Conservation (phyloP, 1,140 invertebrate species). For the Drosophila dunni region DNA sequence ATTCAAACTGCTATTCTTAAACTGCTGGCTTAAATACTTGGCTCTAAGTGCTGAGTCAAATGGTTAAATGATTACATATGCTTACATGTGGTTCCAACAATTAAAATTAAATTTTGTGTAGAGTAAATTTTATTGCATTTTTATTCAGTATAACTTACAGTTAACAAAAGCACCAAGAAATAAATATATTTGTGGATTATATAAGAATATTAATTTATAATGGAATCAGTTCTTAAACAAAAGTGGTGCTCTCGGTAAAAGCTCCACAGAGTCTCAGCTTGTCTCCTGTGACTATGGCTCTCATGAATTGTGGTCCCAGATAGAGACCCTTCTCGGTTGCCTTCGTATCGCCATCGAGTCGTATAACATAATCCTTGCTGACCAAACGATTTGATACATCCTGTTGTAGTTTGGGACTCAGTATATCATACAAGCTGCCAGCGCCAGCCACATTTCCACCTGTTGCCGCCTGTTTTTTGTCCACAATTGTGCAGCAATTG, state of each 20-base stretch:
- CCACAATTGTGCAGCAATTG: constrained; percentile 67
- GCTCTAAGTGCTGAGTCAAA: constrained; percentile 30
- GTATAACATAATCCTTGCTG: constrained; percentile 79
- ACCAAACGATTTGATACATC: constrained; percentile 65
- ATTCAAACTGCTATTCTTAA: constrained; percentile 48
- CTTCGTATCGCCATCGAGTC: constrained; percentile 60
- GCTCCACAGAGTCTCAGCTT: constrained; percentile 80
- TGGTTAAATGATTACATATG: constrained; percentile 19
- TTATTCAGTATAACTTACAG: constrained; percentile 25
- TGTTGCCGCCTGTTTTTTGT: constrained; percentile 48
- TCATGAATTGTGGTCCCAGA: constrained; percentile 79
- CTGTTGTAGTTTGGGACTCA: constrained; percentile 57
- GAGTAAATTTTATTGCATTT: constrained; percentile 24
- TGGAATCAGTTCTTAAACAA: constrained; percentile 55
- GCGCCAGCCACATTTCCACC: constrained; percentile 7
- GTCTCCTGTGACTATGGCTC: constrained; percentile 76
- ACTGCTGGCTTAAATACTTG: constrained; percentile 36
- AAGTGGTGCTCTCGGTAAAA: constrained; percentile 81
- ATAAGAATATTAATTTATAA: not conserved
- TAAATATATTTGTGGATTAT: not conserved
- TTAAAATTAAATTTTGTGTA: constrained; percentile 25
- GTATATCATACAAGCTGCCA: constrained; percentile 56
- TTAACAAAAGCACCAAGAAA: constrained; percentile 33
- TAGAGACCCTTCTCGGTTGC: constrained; percentile 59
- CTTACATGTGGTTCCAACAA: constrained; percentile 23